These are phyloP conservation scores for Trichomalopsis sarcophagae DNA, from an alignment of 1,140 invertebrate species.

Conservation along the genomic window DNA sequence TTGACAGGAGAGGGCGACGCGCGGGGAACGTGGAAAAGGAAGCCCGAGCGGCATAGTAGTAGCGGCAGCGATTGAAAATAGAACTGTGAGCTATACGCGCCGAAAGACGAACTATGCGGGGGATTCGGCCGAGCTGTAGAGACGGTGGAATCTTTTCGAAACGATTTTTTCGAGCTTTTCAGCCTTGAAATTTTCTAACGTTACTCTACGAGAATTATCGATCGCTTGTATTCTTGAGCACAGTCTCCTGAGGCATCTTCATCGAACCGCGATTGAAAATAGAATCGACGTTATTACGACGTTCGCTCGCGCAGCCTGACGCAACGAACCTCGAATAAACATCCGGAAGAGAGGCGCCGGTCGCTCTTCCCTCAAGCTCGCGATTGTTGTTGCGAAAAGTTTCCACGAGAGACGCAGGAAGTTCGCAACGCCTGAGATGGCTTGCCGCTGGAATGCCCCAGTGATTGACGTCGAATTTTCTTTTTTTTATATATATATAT, in stretches of 20 bases:
- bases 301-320: background rate
- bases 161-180: no score
- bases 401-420: background rate
- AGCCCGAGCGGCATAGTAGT: background rate
- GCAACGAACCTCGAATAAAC: conserved; percentile 24
- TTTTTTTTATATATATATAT: no score
- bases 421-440: background rate
- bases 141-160: no score
- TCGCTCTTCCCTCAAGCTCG: background rate
- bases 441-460: background rate
- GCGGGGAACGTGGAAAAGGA: background rate
- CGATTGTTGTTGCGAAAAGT: conserved; percentile 12
- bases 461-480: background rate
- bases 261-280: conserved; percentile 13
- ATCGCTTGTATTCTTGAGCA: no score
- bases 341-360: conserved; percentile 19
- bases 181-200: no score
- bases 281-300: conserved; percentile 20
- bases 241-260: background rate
- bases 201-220: no score
- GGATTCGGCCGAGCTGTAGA: no score
- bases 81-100: background rate
- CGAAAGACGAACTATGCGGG: background rate
- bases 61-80: conserved; percentile 12
- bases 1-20: background rate